Evolutionary conservation across 2,888 invertebrate species (phyloP).

Genomic region (Oscheius sp.): DNA sequence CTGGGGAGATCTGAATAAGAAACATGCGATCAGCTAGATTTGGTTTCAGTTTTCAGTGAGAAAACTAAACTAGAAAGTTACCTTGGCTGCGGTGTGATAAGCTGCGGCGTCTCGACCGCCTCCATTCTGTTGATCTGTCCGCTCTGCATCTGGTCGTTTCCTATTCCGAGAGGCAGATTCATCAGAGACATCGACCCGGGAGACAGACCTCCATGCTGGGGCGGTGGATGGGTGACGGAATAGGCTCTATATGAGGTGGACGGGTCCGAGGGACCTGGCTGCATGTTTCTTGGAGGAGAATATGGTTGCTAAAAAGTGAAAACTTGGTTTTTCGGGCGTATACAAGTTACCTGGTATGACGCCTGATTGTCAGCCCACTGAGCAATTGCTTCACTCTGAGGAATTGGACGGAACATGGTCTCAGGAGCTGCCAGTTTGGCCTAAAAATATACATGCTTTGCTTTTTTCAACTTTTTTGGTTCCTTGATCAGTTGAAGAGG

Average conservation of each 20-base stretch:
- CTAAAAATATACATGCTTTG: slow-evolving; percentile 10
- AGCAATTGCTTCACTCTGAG: slow-evolving; percentile 42
- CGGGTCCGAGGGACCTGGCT: slow-evolving; percentile 23
- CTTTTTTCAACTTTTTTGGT: neutral
- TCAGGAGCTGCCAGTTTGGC: slow-evolving; percentile 41
- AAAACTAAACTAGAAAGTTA: neutral
- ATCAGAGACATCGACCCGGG: slow-evolving; percentile 60
- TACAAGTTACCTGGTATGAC: slow-evolving; percentile 17
- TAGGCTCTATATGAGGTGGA: slow-evolving; percentile 42
- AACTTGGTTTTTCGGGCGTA: no score
- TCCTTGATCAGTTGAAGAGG: neutral
- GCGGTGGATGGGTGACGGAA: slow-evolving; percentile 45
- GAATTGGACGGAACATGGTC: slow-evolving; percentile 51
- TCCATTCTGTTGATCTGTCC: slow-evolving; percentile 4
- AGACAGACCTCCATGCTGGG: slow-evolving; percentile 39
- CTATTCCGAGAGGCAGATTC: slow-evolving; percentile 47
- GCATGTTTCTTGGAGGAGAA: slow-evolving; percentile 2
- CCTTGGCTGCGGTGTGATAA: slow-evolving; percentile 33
- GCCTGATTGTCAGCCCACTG: slow-evolving; percentile 45
- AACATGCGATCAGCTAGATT: neutral
- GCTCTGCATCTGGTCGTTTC: neutral
- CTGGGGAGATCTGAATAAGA: slow-evolving; percentile 42
- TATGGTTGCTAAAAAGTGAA: slow-evolving; percentile 1
- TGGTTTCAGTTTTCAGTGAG: neutral
- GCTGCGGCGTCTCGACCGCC: slow-evolving; percentile 15